Evolutionary conservation across 2,888 invertebrate genomes (phyloP), one percentile per base, ranked within the genome.

Genomic region (Drosophila cognata): DNA sequence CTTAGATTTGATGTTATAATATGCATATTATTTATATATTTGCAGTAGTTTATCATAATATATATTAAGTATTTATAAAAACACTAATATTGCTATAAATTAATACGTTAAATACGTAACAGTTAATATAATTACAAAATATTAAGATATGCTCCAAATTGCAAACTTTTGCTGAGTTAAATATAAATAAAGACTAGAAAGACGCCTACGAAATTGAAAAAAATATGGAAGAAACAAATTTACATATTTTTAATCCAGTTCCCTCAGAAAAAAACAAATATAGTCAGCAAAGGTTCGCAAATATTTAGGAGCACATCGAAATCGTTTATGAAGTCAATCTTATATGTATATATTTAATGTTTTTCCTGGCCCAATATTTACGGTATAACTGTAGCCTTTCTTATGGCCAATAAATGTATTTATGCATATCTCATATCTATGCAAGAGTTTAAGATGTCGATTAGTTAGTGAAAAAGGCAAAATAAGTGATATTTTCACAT

Each of bases 311-410:
- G 48, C 35, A 60, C 31, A 36, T 60, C 36, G 28, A 60, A 65
- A 51, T 58, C 18, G 46, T 8, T 46, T 28, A 25, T 18, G 25
- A 56, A 63, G 46, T 74, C 62, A 68, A 74, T 68, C 59, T 69
- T 36, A 62, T 50, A 31, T 21, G 4, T 38, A 55, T 18, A 46
- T 25, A 25, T 25, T 16, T 25, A 4, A 16, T 46, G 25, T 62
- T 18, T 65, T 63, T 62, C 68, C 82, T 82, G 88, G 82, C 88
- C 87, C 88, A 81, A 69, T 61, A 53, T 71, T 64, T 46, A 63
- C 57, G 29, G 46, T 21, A 38, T 33, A 48, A 46, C 46, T 36
- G 29, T 31, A 64, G 48, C 38, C 66, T 35, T 51, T 41, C 8
- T 18, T 35, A 16, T 36, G 8, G 25, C 53, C 53, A 60, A 50